phyloP scores from a whole-genome alignment of 2,113 vertebrate genomes.

The Lepisosteus oculatus region DNA sequence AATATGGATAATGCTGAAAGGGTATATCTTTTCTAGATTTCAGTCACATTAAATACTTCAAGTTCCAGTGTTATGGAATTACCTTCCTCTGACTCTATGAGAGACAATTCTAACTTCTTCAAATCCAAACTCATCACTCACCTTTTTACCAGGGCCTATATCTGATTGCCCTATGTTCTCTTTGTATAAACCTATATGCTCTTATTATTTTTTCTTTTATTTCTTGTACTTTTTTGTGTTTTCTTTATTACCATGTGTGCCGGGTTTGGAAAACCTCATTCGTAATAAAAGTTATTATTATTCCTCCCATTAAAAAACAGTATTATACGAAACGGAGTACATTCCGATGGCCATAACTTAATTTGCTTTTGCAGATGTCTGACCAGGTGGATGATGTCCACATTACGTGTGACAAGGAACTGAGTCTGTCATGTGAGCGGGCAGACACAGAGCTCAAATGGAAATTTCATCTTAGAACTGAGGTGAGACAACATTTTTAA shows the following conservation, averaged over 20 bases:
- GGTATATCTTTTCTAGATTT: too few relatives aligned
- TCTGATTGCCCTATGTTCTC: too few relatives aligned
- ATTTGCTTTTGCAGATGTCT: constrained; percentile 17
- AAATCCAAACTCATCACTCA: too few relatives aligned
- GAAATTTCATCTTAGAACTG: constrained; percentile 26
- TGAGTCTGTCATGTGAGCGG: constrained; percentile 12
- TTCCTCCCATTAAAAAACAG: background rate
- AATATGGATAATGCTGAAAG: too few relatives aligned
- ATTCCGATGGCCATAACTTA: background rate
- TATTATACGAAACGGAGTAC: background rate
- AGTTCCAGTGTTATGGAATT: background rate
- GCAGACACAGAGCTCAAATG: constrained; percentile 12
- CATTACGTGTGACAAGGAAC: constrained; percentile 16
- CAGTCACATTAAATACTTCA: too few relatives aligned
- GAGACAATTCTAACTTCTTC: background rate
- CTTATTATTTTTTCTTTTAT: too few relatives aligned
- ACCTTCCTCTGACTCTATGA: background rate
- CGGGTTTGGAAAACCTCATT: too few relatives aligned
- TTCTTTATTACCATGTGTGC: too few relatives aligned
- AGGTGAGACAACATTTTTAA: constrained; percentile 9
- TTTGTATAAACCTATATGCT: too few relatives aligned
- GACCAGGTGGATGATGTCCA: constrained; percentile 25
- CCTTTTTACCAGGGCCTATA: too few relatives aligned
- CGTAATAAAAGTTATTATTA: background rate
- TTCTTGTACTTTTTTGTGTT: too few relatives aligned